A percentile compares a stretch with the other conserved stretches of the same genome.
phyloP scores from a whole-genome alignment of 2,888 invertebrate genomes.

The Lepidocyrtinus sp. region DNA sequence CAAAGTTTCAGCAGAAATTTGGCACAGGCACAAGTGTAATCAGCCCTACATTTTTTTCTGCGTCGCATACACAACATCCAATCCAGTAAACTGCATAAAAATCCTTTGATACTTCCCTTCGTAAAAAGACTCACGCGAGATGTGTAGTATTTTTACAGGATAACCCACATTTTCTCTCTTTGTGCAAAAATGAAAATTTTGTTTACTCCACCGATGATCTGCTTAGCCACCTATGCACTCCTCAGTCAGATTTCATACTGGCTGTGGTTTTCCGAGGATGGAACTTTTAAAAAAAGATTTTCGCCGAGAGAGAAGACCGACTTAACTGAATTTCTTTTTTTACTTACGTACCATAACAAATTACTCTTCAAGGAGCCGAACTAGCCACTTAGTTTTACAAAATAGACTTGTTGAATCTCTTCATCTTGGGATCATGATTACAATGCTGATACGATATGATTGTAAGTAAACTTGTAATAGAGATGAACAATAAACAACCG shows the following conservation, averaged over 20 bases:
- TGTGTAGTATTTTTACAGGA: not conserved
- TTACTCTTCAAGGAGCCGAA: not conserved
- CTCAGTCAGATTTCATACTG: not conserved
- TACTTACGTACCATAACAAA: not conserved
- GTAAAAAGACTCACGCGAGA: not conserved
- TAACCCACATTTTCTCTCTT: not conserved
- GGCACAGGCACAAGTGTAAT: constrained; percentile 55
- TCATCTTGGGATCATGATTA: not conserved
- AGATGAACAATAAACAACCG: constrained; percentile 2
- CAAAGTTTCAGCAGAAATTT: constrained; percentile 38
- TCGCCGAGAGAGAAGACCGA: not conserved
- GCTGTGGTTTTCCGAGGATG: not conserved
- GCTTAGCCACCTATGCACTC: not conserved
- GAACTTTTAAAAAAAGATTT: not conserved
- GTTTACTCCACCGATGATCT: not conserved
- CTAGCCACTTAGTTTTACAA: not conserved
- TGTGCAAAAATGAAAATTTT: not conserved
- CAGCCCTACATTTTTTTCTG: no score
- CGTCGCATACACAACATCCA: no score
- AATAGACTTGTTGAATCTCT: not conserved
- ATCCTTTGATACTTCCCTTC: no score
- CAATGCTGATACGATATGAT: no score
- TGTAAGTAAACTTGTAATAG: no score
- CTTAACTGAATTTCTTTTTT: not conserved
- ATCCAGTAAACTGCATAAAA: no score